A percentile compares a stretch with the other conserved stretches of the same genome.
Conservation (phyloP, 2,113 vertebrate species). For the Xenotilapia flavipinnis region DNA sequence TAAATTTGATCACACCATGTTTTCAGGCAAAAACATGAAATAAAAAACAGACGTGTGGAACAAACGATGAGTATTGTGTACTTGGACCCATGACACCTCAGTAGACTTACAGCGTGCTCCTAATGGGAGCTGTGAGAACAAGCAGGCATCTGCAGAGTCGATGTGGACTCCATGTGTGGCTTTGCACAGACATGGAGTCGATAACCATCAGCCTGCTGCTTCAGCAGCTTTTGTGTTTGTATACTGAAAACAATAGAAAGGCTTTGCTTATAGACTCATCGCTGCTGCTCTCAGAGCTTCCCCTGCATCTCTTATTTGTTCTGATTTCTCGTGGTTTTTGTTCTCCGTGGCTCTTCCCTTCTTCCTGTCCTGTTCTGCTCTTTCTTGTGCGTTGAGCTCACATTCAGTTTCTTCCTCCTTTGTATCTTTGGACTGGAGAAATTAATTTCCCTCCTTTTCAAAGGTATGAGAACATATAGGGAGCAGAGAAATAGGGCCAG, state of each 20-base stretch:
- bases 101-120: no score
- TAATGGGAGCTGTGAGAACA: neutral
- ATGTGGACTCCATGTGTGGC: neutral
- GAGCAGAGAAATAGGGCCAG: neutral
- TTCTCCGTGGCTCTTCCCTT: neutral
- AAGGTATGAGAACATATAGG: constrained; percentile 34
- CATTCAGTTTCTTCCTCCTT: neutral
- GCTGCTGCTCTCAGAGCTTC: neutral
- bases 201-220: neutral
- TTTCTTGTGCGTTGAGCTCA: neutral
- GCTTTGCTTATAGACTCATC: neutral
- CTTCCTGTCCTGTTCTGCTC: neutral
- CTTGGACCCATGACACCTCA: neutral
- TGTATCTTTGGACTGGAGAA: constrained; percentile 24
- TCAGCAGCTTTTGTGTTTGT: neutral
- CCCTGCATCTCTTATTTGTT: neutral
- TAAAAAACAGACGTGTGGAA: no score
- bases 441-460: constrained; percentile 41
- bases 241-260: neutral
- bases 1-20: neutral
- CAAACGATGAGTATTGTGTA: neutral
- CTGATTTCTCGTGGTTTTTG: neutral
- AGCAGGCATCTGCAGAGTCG: neutral
- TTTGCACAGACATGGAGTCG: neutral
- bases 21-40: neutral